Evolutionary conservation across 2,797 vertebrate species (phyloP), one percentile per base, ranked within the genome.

Genomic region (Myotis pilosus): DNA sequence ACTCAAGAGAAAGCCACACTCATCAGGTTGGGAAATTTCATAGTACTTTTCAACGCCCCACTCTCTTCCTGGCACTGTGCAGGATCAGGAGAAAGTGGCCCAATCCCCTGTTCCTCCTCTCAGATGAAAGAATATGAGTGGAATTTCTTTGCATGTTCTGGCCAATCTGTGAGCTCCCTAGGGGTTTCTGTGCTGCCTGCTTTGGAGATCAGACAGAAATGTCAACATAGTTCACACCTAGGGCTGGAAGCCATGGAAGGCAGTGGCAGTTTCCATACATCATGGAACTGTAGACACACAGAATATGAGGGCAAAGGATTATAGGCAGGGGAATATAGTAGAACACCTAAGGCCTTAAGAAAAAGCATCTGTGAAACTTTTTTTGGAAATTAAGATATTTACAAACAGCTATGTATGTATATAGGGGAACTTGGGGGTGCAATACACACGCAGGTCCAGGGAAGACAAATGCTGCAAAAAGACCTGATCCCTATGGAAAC

Each of bases 51-150:
- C 8, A 53, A 22, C 8, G 3, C 6, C 41, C 23, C 33, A 0
- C 15, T 8, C 22, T 20, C 13, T 64, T 0, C 0, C 20, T 49
- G 8, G 28, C 12, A 76, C 8, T 81, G 20, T 2, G 7, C 15
- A 47, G 2, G 23, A 8, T 49, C 33, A 64, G 44, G 3, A 71
- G 6, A 11, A 76, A 41, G 38, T n/a, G 41, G 22, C 13, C 72
- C 36, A 12, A n/a, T 25, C 33, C 25, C 51, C 23, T 51, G 33
- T 30, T 82, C 23, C 23, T 69, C 16, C 51, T n/a, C 23, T 62
- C 16, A 51, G 13, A 71, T 6, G 30, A 16, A 87, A 81, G 41
- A 44, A 75, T 68, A 33, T 17, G 3, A 92, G 5, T n/a, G 10
- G 53, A 69, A 20, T 8, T 53, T 47, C 12, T 53, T 51, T 71